Evolutionary conservation across 1,140 invertebrate genomes (phyloP), one percentile per base, ranked within the genome.

Genomic region (Lasioglossum baleicum): DNA sequence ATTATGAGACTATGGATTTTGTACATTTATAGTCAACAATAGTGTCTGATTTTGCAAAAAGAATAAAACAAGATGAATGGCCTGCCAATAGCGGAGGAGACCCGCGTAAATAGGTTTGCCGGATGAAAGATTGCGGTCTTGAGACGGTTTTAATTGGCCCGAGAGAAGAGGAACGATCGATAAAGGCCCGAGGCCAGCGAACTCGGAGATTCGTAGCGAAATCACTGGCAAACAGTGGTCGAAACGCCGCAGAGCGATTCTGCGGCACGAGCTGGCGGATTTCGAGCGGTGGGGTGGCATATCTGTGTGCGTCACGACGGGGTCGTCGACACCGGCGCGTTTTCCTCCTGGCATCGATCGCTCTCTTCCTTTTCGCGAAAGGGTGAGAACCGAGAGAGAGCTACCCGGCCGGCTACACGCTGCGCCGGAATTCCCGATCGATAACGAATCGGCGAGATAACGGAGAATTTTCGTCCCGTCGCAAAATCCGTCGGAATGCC

Each of bases 261-360:
- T 15, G 17, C 15, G 69, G 31, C 17, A 69, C 61, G 70, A 69
- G 22, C 74, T 15, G 67, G 35, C 20, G 40, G 68, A 69, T 70
- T 79, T 70, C 48, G 66, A 44, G 44, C 66, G 40, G 61, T 65
- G 42, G 68, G 51, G 69, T 48, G 72, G 60, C 26, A 66, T 26
- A 26, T 51, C 26, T 26, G 60, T 79, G 70, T 80, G 71, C 81
- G 81, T 70, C 68, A 74, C 35, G 48, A 17, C 60, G 72, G 63
- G 82, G 77, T 84, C 71, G 68, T 72, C 72, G 77, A 72, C 76
- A 79, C 70, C 70, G 70, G 48, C 76, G 69, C 82, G 65, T 75
- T 84, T 81, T 80, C 56, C 75, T 67, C 67, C 77, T 72, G 78
- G 56, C 71, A 80, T 69, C 61, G 48, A 71, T 67, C 83, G 82